These are phyloP conservation scores for Eugnorisma glareosa DNA, from an alignment of 2,888 invertebrate genomes.

Conservation along the genomic window DNA sequence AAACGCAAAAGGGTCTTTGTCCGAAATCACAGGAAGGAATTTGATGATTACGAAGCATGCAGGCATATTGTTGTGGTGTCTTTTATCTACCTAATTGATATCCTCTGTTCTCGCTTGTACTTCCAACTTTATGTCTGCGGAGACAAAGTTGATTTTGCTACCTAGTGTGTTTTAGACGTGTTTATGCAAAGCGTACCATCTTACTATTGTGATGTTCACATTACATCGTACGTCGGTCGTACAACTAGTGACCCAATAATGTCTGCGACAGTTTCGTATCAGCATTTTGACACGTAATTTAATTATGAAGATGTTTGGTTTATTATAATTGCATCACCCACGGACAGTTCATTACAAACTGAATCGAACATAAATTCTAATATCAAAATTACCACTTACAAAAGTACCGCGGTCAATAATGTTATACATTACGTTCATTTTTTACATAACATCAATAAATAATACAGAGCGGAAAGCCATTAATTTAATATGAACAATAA, in stretches of 20 bases:
- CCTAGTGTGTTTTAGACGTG: slow-evolving; percentile 6
- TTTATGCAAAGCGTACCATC: slow-evolving; percentile 58
- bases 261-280: slow-evolving; percentile 76
- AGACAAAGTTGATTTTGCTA: slow-evolving; percentile 34
- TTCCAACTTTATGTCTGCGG: slow-evolving; percentile 31
- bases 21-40: slow-evolving; percentile 68
- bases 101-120: slow-evolving; percentile 4
- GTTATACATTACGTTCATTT: slow-evolving; percentile 68
- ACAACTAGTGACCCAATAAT: slow-evolving; percentile 82
- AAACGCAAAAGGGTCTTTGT: slow-evolving; percentile 59
- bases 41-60: slow-evolving; percentile 71
- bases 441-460: slow-evolving; percentile 79
- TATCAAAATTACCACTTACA: slow-evolving; percentile 55
- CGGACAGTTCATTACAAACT: slow-evolving; percentile 51
- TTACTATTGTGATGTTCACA: slow-evolving; percentile 75
- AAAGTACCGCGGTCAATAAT: slow-evolving; percentile 58
- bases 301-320: slow-evolving; percentile 76
- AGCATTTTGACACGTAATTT: slow-evolving; percentile 79
- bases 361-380: slow-evolving; percentile 59
- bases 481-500: slow-evolving; percentile 83
- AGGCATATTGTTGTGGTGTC: slow-evolving; percentile 73
- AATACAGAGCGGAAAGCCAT: slow-evolving; percentile 75
- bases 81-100: slow-evolving; percentile 60
- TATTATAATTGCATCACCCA: slow-evolving; percentile 75
- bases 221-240: slow-evolving; percentile 75